These are phyloP conservation scores for Ptychoptera contaminata DNA, from an alignment of 2,888 invertebrate species.

Conservation along the genomic window DNA sequence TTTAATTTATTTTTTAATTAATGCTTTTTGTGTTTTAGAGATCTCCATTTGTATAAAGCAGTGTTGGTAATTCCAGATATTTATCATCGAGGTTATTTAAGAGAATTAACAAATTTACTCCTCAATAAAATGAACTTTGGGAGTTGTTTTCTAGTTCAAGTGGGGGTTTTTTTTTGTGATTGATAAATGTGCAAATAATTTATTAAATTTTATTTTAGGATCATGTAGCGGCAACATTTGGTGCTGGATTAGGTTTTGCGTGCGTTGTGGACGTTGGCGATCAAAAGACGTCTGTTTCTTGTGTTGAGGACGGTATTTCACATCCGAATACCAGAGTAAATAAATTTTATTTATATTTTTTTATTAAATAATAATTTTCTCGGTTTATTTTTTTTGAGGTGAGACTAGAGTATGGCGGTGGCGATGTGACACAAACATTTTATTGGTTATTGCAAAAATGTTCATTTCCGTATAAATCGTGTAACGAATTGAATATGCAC, in stretches of 20 bases:
- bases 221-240: constrained; percentile 74
- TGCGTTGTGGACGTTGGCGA: constrained; percentile 93
- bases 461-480: constrained; percentile 76
- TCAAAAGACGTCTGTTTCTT: constrained; percentile 88
- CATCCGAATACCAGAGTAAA: constrained; percentile 65
- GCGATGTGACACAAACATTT: constrained; percentile 80
- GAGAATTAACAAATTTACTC: constrained; percentile 67
- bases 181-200: background rate
- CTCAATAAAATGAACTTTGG: constrained; percentile 71
- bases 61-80: constrained; percentile 82
- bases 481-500: constrained; percentile 53
- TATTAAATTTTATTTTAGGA: constrained; percentile 37
- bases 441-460: constrained; percentile 79
- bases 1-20: background rate
- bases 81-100: constrained; percentile 70
- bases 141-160: constrained; percentile 38
- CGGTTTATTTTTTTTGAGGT: constrained; percentile 16
- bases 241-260: constrained; percentile 68
- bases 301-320: constrained; percentile 92
- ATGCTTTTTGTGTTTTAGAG: constrained; percentile 23
- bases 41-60: constrained; percentile 65
- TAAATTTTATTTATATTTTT: too few relatives aligned
- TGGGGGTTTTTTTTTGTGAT: constrained; percentile 4
- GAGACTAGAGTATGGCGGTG: constrained; percentile 76
- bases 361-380: background rate